These are phyloP conservation scores for Chaenocephalus aceratus DNA, from an alignment of 2,113 vertebrate species.

Conservation along the genomic window DNA sequence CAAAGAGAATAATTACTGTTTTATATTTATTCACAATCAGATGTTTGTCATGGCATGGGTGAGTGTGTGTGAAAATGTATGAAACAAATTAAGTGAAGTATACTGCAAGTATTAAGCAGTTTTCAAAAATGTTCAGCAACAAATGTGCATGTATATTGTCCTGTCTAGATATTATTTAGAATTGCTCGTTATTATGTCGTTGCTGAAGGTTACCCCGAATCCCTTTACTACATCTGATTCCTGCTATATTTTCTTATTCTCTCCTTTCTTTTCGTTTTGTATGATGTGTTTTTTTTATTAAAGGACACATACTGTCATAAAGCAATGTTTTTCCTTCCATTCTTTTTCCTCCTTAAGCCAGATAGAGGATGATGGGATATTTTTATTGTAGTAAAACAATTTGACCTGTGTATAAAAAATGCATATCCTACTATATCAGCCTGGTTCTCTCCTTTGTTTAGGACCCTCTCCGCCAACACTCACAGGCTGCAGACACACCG, in stretches of 20 bases:
- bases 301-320: no score
- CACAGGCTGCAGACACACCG: constrained; percentile 77
- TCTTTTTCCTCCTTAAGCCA: no score
- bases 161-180: not conserved
- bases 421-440: no score
- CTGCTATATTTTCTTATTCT: not conserved
- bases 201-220: not conserved
- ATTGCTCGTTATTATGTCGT: not conserved
- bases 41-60: not conserved
- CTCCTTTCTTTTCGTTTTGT: no score
- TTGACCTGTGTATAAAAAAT: no score
- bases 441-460: not conserved
- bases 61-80: not conserved
- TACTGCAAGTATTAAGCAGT: not conserved
- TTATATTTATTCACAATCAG: constrained; percentile 6
- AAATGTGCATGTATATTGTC: not conserved
- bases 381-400: no score
- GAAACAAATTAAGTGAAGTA: not conserved
- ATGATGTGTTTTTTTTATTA: no score
- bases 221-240: not conserved
- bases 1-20: constrained; percentile 28
- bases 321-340: no score
- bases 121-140: no score
- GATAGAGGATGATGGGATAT: no score
- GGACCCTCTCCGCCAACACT: constrained; percentile 79